phyloP scores from a whole-genome alignment of 2,888 invertebrate species.

The Chaitophorus viminalis region DNA sequence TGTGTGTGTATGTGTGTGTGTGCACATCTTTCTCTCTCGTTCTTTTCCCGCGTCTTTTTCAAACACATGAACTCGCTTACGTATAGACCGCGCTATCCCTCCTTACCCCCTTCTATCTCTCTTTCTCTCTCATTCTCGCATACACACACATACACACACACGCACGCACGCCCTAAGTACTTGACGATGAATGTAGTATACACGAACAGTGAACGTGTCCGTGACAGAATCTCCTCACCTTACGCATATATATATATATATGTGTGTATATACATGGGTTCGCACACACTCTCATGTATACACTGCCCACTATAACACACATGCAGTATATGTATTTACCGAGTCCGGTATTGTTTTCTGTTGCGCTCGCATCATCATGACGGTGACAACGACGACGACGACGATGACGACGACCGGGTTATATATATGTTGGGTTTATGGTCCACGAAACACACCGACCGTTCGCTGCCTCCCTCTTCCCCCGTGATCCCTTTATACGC shows the following conservation, averaged over 20 bases:
- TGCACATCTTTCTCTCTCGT: too few relatives aligned
- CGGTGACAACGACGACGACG: too few relatives aligned
- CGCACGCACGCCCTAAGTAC: background rate
- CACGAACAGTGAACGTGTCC: background rate
- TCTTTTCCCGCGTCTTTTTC: background rate
- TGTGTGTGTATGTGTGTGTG: too few relatives aligned
- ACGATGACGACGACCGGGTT: background rate
- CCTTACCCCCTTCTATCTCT: too few relatives aligned
- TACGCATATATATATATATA: background rate
- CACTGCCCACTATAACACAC: too few relatives aligned
- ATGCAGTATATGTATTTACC: background rate
- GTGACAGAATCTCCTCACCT: background rate
- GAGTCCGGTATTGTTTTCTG: slow-evolving; percentile 6
- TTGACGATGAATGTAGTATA: slow-evolving; percentile 6
- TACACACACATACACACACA: background rate
- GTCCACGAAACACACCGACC: background rate
- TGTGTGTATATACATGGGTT: background rate
- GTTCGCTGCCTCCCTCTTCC: background rate
- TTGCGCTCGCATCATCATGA: background rate
- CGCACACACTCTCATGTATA: background rate
- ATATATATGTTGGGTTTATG: background rate
- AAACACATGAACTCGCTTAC: background rate
- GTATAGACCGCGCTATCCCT: too few relatives aligned
- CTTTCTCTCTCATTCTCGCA: too few relatives aligned
- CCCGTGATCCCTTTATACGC: background rate